Evolutionary conservation across 2,113 vertebrate genomes (phyloP), one percentile per base, ranked within the genome.

Genomic region (Serinus canaria): DNA sequence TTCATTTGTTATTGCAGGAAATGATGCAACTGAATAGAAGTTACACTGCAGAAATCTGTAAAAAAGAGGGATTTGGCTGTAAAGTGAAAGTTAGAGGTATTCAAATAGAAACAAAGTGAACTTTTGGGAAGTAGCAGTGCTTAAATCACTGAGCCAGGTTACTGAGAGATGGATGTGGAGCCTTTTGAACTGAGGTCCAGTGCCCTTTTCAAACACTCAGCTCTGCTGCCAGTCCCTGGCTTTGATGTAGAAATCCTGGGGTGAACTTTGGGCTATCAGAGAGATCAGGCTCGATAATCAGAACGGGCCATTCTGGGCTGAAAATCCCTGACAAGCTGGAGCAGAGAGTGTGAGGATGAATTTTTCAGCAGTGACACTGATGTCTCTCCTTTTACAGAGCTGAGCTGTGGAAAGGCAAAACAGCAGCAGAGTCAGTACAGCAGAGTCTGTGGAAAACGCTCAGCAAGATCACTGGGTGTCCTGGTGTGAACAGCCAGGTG

Each of bases 231-330:
- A 37, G 81, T 20, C 47, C 7, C 39, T 46, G 62, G 35, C 83
- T 92, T 96, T 95, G 91, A 92, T 89, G 94, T 76, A 18, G 77
- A 80, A 83, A 53, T 49, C 83, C 79, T 22, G n/a, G 44, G 28
- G 52, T 49, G 94, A 95, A 41, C 60, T 89, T 62, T 56, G 87
- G 70, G 77, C 83, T 89, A 91, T 95, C n/a, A 1, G 59, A 23
- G 63, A 55, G 64, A 88, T 95, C 47, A 73, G 62, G 56, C n/a
- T 30, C 9, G 31, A 41, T 66, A 70, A 90, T 16, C 24, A 11
- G 6, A 70, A 10, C 1, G 44, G 35, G 33, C 58, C 1, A 1
- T 44, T 47, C 78, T 37, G 56, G 24, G 70, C 83, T 62, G 49
- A 33, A 79, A 84, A 66, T 49, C 79, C 59, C 80, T 25, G 66